Evolutionary conservation across 2,797 vertebrate species (phyloP).

Genomic region (Myotis myotis): DNA sequence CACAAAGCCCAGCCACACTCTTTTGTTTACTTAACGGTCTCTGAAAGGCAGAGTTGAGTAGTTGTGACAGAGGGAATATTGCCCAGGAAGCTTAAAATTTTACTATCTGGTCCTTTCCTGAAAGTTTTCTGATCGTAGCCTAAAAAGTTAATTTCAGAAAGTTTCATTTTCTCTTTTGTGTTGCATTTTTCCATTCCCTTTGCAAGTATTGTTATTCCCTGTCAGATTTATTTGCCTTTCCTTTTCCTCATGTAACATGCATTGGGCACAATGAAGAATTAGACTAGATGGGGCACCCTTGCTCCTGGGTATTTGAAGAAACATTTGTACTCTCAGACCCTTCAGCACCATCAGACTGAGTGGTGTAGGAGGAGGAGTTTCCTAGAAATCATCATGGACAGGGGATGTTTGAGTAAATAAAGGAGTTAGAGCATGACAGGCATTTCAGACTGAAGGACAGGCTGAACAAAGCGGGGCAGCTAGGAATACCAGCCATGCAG

Average conservation of each 20-base stretch:
- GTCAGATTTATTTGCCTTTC: neutral
- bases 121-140: neutral
- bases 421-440: neutral
- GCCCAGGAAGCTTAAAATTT: neutral
- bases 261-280: neutral
- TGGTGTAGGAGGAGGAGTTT: neutral
- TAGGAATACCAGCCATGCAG: neutral
- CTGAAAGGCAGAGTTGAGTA: neutral
- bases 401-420: neutral
- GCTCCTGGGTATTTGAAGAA: neutral
- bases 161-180: neutral
- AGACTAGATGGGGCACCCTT: rapidly evolving
- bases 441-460: neutral
- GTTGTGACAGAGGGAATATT: neutral
- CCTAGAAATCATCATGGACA: neutral
- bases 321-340: neutral
- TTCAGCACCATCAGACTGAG: no score
- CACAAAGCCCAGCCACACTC: neutral
- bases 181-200: neutral
- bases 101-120: neutral
- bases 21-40: neutral
- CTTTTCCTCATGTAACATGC: neutral
- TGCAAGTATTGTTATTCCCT: neutral
- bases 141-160: slow-evolving; percentile 20
- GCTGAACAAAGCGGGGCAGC: neutral